phyloP scores from a whole-genome alignment of 2,113 vertebrate genomes.

The Nyctibius bracteatus region DNA sequence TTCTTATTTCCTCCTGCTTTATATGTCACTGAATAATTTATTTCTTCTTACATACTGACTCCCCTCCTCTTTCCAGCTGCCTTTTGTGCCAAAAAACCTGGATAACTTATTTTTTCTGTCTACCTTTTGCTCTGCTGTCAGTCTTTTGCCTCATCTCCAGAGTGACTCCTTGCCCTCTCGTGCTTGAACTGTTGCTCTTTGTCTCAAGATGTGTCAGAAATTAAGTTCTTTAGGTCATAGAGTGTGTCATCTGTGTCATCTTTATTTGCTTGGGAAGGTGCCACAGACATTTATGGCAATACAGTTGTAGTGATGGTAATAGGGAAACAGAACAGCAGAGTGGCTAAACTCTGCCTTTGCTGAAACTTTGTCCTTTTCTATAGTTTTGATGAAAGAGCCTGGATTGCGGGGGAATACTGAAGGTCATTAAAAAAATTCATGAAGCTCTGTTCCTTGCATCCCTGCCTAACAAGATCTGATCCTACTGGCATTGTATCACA shows the following conservation, averaged over 20 bases:
- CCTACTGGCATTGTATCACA: slow-evolving; percentile 14
- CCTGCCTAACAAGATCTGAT: slow-evolving; percentile 51
- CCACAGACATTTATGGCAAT: neutral
- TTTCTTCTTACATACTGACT: neutral
- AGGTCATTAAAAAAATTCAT: slow-evolving; percentile 61
- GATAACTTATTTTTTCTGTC: neutral
- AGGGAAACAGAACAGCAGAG: neutral
- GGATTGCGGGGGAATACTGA: neutral
- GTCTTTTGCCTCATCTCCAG: neutral
- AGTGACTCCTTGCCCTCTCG: neutral
- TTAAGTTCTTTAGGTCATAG: neutral
- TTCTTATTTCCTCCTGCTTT: neutral
- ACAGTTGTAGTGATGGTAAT: neutral
- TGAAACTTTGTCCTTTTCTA: neutral
- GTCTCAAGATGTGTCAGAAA: neutral
- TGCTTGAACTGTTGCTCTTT: slow-evolving; percentile 1
- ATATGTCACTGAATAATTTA: neutral
- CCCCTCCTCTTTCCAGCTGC: neutral
- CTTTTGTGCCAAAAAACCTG: neutral
- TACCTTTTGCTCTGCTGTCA: neutral
- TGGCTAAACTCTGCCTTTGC: neutral
- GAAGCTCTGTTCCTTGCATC: slow-evolving; percentile 26
- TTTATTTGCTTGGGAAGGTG: slow-evolving; percentile 16
- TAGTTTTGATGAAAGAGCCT: neutral
- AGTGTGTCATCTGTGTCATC: neutral